phyloP scores from a whole-genome alignment of 1,140 invertebrate species.

The Lasioglossum baleicum region DNA sequence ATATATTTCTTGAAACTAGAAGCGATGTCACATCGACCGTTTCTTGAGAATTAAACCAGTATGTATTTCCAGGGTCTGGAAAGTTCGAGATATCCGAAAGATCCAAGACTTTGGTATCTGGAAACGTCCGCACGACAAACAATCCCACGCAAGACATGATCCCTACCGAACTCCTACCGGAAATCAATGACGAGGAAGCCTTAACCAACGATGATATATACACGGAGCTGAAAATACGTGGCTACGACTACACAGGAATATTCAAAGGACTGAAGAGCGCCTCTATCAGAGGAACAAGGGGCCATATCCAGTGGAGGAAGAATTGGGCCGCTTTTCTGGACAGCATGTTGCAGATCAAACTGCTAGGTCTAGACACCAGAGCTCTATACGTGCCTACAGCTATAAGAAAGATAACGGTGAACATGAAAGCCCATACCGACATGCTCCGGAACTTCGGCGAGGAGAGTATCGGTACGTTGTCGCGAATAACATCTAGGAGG shows the following conservation, averaged over 20 bases:
- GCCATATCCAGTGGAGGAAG: slow-evolving; percentile 84
- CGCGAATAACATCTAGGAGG: not conserved
- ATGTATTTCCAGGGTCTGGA: slow-evolving; percentile 66
- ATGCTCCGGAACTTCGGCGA: slow-evolving; percentile 71
- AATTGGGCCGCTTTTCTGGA: slow-evolving; percentile 97
- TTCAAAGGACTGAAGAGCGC: slow-evolving; percentile 85
- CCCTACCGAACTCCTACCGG: slow-evolving; percentile 5
- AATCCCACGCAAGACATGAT: slow-evolving; percentile 75
- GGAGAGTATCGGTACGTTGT: slow-evolving; percentile 67
- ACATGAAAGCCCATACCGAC: slow-evolving; percentile 85
- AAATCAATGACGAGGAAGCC: slow-evolving; percentile 62
- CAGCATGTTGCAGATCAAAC: slow-evolving; percentile 93
- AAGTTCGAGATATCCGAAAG: slow-evolving; percentile 85
- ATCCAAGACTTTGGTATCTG: slow-evolving; percentile 88
- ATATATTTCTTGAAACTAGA: not conserved
- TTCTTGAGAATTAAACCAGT: too few species aligned
- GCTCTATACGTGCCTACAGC: slow-evolving; percentile 91
- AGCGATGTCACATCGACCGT: too few species aligned
- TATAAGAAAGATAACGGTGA: slow-evolving; percentile 89
- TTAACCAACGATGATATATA: slow-evolving; percentile 90
- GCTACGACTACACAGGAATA: slow-evolving; percentile 92
- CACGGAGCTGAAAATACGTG: slow-evolving; percentile 93
- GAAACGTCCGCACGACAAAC: slow-evolving; percentile 82
- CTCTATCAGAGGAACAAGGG: slow-evolving; percentile 78
- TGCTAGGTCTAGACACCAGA: slow-evolving; percentile 87